A percentile compares a stretch with the other conserved stretches of the same genome.
phyloP scores from a whole-genome alignment of 2,888 invertebrate genomes.

The Anoplius nigerrimus region DNA sequence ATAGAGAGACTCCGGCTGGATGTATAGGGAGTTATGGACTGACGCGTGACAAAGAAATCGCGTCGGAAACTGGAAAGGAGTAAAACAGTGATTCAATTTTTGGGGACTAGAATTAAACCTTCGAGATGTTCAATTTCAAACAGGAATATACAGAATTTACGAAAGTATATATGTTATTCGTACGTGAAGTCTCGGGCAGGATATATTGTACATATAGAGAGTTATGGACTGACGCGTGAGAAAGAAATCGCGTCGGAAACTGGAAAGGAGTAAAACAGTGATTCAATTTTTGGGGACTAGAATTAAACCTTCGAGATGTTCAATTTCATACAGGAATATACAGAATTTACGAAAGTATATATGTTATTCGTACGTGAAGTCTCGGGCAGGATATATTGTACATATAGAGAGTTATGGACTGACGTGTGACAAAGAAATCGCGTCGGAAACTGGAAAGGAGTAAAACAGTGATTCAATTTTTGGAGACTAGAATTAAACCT shows the following conservation, averaged over 20 bases:
- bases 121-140: background rate
- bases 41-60: background rate
- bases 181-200: background rate
- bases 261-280: background rate
- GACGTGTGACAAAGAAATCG: background rate
- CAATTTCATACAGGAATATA: too few relatives aligned
- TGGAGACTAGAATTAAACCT: too few relatives aligned
- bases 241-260: background rate
- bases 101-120: too few relatives aligned
- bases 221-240: background rate
- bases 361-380: background rate
- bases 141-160: too few relatives aligned
- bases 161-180: background rate
- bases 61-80: background rate
- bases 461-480: background rate
- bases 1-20: conserved; percentile 27
- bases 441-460: background rate
- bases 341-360: background rate
- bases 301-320: background rate
- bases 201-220: background rate
- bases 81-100: background rate
- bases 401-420: background rate
- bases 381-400: background rate
- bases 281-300: too few relatives aligned
- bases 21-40: background rate